These are phyloP conservation scores for Dolichallabes microphthalmus DNA, from an alignment of 2,113 vertebrate genomes.

Conservation along the genomic window DNA sequence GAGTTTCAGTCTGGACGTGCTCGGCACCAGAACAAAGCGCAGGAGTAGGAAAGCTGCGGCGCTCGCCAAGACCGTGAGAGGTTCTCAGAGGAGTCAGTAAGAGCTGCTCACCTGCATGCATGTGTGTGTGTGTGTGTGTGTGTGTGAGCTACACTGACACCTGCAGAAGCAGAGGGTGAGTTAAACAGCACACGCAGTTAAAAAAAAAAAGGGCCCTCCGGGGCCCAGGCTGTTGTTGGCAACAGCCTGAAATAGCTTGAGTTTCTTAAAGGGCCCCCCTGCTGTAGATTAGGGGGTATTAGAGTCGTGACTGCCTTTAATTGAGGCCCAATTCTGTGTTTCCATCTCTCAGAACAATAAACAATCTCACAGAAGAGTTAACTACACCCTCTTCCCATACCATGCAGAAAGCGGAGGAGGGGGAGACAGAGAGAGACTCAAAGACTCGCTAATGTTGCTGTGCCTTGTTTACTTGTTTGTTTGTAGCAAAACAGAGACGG, in stretches of 20 bases:
- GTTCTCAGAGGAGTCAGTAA: constrained; percentile 25
- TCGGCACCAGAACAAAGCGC: constrained; percentile 35
- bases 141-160: constrained; percentile 35
- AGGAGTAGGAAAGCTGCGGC: constrained; percentile 38
- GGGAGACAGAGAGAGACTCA: not conserved
- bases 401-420: constrained; percentile 9
- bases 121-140: not conserved
- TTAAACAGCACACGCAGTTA: constrained; percentile 46
- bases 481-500: constrained; percentile 46
- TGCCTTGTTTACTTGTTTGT: constrained; percentile 51
- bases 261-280: constrained; percentile 56
- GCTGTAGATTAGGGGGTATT: constrained; percentile 59
- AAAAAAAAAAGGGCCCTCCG: constrained; percentile 25
- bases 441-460: not conserved
- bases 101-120: constrained; percentile 45
- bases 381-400: constrained; percentile 45
- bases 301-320: constrained; percentile 57
- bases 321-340: constrained; percentile 54
- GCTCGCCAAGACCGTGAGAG: constrained; percentile 34
- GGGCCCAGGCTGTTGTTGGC: constrained; percentile 33
- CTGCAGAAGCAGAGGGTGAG: constrained; percentile 43
- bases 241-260: constrained; percentile 42
- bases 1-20: not conserved
- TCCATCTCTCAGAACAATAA: constrained; percentile 58
- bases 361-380: constrained; percentile 50